Base-by-base conservation (phyloP, 2,797 vertebrate species). In the Sebastes itinus region DNA sequence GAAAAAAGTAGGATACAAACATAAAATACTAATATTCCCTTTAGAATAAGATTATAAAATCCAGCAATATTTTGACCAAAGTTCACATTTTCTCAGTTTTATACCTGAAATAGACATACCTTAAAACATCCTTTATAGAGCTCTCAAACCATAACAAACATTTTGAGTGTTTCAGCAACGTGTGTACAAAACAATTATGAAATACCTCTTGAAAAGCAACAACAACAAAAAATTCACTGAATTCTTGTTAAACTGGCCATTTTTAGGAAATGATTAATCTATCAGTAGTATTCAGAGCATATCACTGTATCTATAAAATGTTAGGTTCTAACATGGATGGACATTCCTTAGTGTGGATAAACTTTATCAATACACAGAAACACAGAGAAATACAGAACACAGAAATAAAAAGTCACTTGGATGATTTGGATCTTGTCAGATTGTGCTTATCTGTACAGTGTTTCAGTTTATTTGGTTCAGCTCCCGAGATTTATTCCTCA, bases 391-490 rank as follows among this genome's bases (percentile, higher is more conserved):
- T 38, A 38, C 12, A 38, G 42, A 18, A 18, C 42, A 46, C 16
- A 46, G 42, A 14, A 46, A 18, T 46, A 38, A 38, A 70, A 79
- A 38, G 33, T 23, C 16, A 42, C 32, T 54, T 46, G 20, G 10
- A 66, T 46, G 0, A 38, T 30, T 16, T 52, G 13, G 25, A 22
- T 42, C 12, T 38, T 35, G 14, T 52, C 14, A 33, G 49, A 49
- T 14, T 63, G 10, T 32, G 35, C 16, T 58, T 7, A 33, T n/a
- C 14, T 3, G 32, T 61, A 55, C 7, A 27, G 28, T 2, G 4
- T 77, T 60, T 97, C 94, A 98, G 94, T 63, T 96, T 62, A 98
- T 92, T 65, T 96, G 96, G 90, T 96, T 97, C 33, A 97, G 84
- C 38, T 96, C 96, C 89, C 95, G 96, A 3, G 73, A 88, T 87